These are phyloP conservation scores for Sesia apiformis DNA, from an alignment of 2,888 invertebrate genomes.

Conservation along the genomic window DNA sequence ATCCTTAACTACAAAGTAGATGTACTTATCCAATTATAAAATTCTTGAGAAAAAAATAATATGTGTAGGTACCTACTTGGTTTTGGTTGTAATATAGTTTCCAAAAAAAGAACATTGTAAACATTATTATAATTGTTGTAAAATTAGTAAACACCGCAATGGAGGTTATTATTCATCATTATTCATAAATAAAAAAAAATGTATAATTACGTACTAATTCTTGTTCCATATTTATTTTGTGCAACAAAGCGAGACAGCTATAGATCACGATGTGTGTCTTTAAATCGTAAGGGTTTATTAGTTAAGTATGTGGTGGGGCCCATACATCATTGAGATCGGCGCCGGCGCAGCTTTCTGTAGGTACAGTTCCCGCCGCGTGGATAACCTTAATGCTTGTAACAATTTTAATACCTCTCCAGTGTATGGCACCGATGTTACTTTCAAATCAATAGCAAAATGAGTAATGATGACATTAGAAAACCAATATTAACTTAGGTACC, in stretches of 20 bases:
- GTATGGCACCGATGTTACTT: no score
- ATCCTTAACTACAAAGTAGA: background rate
- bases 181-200: background rate
- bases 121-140: background rate
- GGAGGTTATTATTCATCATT: background rate
- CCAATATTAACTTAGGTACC: no score
- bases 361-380: background rate
- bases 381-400: background rate
- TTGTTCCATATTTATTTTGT: background rate
- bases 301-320: slow-evolving; percentile 54
- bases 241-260: slow-evolving; percentile 32
- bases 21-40: background rate
- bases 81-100: background rate
- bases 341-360: slow-evolving; percentile 36
- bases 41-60: background rate
- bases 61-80: background rate
- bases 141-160: background rate
- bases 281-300: slow-evolving; percentile 53
- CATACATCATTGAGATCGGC: slow-evolving; percentile 59
- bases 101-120: background rate
- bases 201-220: slow-evolving; percentile 2
- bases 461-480: no score
- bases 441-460: no score
- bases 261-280: slow-evolving; percentile 34
- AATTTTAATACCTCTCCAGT: background rate